Conservation (phyloP, 2,888 invertebrate species). For the Acrobasis consociella region DNA sequence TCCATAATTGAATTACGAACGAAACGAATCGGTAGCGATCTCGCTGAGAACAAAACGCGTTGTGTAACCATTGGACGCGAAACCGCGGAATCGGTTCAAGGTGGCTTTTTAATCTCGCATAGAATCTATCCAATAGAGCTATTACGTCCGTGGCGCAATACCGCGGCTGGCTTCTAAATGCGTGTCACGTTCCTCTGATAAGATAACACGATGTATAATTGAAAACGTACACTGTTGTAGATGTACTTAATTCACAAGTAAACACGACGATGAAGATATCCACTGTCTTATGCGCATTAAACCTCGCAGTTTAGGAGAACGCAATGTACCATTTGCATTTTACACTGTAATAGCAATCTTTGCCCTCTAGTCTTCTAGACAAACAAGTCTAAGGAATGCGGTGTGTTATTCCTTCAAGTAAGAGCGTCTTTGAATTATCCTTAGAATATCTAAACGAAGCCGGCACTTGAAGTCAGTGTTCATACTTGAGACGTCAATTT, state of each 20-base stretch:
- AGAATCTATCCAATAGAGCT: slow-evolving; percentile 50
- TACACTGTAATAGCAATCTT: slow-evolving; percentile 17
- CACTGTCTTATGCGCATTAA: slow-evolving; percentile 5
- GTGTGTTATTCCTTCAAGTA: slow-evolving; percentile 11
- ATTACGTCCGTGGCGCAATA: slow-evolving; percentile 48
- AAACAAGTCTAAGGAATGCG: slow-evolving; percentile 21
- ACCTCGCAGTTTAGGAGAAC: slow-evolving; percentile 9
- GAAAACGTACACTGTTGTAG: slow-evolving; percentile 5
- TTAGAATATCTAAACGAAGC: slow-evolving; percentile 17
- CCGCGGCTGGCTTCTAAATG: slow-evolving; percentile 44
- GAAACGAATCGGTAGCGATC: slow-evolving; percentile 58
- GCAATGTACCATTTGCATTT: slow-evolving; percentile 15
- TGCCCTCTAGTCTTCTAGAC: slow-evolving; percentile 14
- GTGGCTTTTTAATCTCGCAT: slow-evolving; percentile 48
- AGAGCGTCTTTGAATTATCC: slow-evolving; percentile 20
- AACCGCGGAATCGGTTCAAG: slow-evolving; percentile 62
- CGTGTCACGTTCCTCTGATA: slow-evolving; percentile 50
- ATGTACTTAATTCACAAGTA: slow-evolving; percentile 17
- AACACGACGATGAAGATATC: slow-evolving; percentile 20
- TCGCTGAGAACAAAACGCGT: slow-evolving; percentile 41
- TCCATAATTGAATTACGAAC: slow-evolving; percentile 67
- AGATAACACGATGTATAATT: slow-evolving; percentile 25
- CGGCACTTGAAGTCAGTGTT: slow-evolving; percentile 19
- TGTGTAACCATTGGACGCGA: slow-evolving; percentile 53
- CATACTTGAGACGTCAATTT: slow-evolving; percentile 21